These are phyloP conservation scores for Teleogryllus occipitalis DNA, from an alignment of 1,140 invertebrate genomes.

Conservation along the genomic window DNA sequence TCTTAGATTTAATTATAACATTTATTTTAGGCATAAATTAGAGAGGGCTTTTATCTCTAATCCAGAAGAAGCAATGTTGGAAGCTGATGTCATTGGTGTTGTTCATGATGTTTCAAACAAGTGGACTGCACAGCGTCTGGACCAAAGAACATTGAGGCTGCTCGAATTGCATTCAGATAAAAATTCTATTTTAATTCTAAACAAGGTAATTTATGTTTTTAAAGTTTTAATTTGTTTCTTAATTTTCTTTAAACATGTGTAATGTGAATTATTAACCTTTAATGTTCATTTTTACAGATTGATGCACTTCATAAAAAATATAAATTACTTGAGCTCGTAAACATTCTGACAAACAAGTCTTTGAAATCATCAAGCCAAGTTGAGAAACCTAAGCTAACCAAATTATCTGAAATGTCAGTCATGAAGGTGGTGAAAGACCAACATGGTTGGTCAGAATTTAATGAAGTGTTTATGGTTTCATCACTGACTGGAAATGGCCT, in stretches of 20 bases:
- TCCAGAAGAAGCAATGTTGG: constrained; percentile 51
- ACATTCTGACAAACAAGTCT: constrained; percentile 55
- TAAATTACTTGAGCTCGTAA: constrained; percentile 59
- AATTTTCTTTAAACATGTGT: neutral
- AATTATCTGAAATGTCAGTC: constrained; percentile 21
- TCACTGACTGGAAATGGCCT: constrained; percentile 71
- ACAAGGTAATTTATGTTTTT: constrained; percentile 56
- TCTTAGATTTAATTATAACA: constrained; percentile 29
- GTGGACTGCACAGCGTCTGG: constrained; percentile 55
- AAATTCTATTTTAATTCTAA: constrained; percentile 73
- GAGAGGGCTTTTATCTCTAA: constrained; percentile 55
- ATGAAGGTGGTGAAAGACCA: constrained; percentile 28
- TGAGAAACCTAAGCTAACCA: neutral
- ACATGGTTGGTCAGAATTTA: constrained; percentile 64
- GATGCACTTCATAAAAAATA: constrained; percentile 71
- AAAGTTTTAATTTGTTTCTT: constrained; percentile 1
- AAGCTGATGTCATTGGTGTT: constrained; percentile 76
- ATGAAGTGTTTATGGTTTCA: constrained; percentile 82
- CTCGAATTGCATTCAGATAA: constrained; percentile 53
- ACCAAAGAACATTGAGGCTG: constrained; percentile 58
- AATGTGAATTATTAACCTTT: neutral
- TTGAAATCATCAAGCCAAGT: neutral
- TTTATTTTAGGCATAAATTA: constrained; percentile 48
- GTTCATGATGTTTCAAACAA: constrained; percentile 73
- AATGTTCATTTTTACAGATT: constrained; percentile 44